phyloP scores from a whole-genome alignment of 2,888 invertebrate genomes.

The Microctonus brassicae region DNA sequence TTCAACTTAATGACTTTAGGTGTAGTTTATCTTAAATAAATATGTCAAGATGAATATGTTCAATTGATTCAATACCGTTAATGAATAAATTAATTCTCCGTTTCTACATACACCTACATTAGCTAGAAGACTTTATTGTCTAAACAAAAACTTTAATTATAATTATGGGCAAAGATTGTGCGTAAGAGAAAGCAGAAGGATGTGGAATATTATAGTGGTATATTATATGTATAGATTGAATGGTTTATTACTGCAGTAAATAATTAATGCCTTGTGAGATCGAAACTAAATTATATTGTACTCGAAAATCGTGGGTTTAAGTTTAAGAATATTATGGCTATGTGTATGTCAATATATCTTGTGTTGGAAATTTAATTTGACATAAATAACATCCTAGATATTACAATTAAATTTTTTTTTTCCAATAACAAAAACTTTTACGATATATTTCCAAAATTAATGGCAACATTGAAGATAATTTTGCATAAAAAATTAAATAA shows the following conservation, averaged over 20 bases:
- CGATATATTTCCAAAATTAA: too few species aligned
- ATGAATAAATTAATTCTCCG: conserved; percentile 10
- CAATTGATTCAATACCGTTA: too few species aligned
- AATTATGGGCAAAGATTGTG: conserved; percentile 49
- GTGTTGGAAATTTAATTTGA: background rate
- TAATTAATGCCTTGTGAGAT: background rate
- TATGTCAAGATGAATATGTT: too few species aligned
- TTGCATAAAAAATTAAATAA: too few species aligned
- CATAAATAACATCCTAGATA: too few species aligned
- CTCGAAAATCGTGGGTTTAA: background rate
- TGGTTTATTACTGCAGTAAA: background rate
- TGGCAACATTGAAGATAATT: too few species aligned
- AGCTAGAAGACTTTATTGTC: conserved; percentile 22
- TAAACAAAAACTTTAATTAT: conserved; percentile 51
- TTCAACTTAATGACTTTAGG: too few species aligned
- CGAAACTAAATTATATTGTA: background rate
- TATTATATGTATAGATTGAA: background rate
- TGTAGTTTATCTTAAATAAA: too few species aligned
- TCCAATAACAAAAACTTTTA: too few species aligned
- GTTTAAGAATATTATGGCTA: background rate
- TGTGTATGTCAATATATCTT: background rate
- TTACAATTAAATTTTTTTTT: too few species aligned
- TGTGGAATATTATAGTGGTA: background rate
- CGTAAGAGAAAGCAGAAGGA: background rate
- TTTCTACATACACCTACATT: conserved; percentile 11